These are phyloP conservation scores for Machimus rusticus DNA, from an alignment of 2,888 invertebrate species.

Conservation along the genomic window DNA sequence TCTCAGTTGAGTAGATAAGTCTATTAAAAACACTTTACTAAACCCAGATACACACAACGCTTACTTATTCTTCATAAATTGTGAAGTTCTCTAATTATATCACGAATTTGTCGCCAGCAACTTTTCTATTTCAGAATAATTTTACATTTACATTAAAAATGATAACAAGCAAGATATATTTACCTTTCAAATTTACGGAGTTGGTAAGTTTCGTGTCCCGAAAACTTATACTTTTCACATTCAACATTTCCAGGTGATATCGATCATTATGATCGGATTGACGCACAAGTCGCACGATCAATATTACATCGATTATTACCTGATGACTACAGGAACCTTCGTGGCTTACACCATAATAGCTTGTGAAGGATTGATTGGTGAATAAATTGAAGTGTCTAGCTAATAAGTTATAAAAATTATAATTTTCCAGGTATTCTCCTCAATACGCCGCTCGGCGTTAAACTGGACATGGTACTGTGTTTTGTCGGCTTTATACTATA, in stretches of 20 bases:
- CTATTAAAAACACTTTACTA: not conserved
- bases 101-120: not conserved
- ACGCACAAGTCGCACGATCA: not conserved
- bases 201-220: not conserved
- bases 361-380: not conserved
- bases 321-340: not conserved
- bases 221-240: not conserved
- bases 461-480: not conserved
- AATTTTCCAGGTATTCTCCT: not conserved
- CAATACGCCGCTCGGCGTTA: not conserved
- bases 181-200: not conserved
- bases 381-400: not conserved
- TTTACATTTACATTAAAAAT: not conserved
- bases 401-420: not conserved
- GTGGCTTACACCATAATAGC: not conserved
- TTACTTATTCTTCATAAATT: not conserved
- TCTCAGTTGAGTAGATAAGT: too few species aligned
- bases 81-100: not conserved
- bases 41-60: not conserved
- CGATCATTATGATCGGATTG: not conserved
- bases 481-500: not conserved
- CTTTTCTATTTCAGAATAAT: not conserved
- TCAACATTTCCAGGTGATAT: not conserved
- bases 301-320: constrained; percentile 1
- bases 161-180: not conserved